Base-by-base conservation (phyloP, 2,888 invertebrate genomes). In the Volucella inflata region DNA sequence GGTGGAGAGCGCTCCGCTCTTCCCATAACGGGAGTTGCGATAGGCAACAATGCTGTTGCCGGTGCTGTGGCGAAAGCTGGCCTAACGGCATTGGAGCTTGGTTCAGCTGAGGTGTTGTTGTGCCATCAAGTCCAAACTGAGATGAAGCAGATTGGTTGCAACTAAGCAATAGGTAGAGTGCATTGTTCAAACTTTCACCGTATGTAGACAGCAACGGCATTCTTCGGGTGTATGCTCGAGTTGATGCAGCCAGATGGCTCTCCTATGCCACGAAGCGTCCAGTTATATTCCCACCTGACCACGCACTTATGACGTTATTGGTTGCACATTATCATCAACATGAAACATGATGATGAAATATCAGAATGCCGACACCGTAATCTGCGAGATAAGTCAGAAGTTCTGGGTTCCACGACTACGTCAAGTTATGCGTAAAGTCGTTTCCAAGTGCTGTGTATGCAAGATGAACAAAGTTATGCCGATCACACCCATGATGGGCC, bases 401-500 rank as follows among this genome's bases (percentile, higher is more conserved):
- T 85, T 36, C 16, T 80, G 76, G 76, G 51, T 76, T 0, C 71
- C 67, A 0, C 40, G 53, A 8, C n/a, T 76, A 12, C 14, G 79
- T 3, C 46, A 46, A n/a, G 11, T 59, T 8, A 38, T 80, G 42
- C 57, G 72, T 1, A 72, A 57, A 1, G 48, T 71, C 16, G 55
- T 46, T 0, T 16, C 55, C 1, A 76, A 70, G 8, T 84, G 87
- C 51, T 10, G 42, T 10, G 21, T 50, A 16, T 75, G 75, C 42
- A 72, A 57, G 50, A 70, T 74, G 8, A 21, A 10, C 9, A 48
- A 30, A 21, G 68, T 40, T 2, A 62, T 36, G 12, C 77, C 87
- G 8, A 42, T 17, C 12, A 17, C 51, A 0, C 83, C 87, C 11
- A 14, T 80, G 8, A 88, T 88, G 87, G 87, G 78, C 11, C 78